These are phyloP conservation scores for Temnothorax curvispinosus DNA, from an alignment of 1,140 invertebrate species.

Conservation along the genomic window DNA sequence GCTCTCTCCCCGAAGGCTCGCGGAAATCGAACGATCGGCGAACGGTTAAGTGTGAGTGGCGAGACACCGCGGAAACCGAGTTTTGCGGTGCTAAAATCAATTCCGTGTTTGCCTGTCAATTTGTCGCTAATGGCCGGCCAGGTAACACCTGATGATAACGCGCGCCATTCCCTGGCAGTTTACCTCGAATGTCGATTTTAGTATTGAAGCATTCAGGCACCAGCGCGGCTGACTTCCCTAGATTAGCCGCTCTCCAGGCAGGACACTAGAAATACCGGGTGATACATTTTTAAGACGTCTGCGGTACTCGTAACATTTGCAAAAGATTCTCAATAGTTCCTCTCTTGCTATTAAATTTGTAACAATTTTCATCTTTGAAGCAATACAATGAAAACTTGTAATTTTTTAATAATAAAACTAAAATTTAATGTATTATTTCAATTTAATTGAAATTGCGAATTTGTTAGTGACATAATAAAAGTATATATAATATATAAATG, in stretches of 20 bases:
- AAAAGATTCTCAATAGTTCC: not conserved
- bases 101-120: conserved; percentile 79
- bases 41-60: conserved; percentile 74
- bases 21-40: conserved; percentile 70
- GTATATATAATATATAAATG: not conserved
- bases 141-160: conserved; percentile 78
- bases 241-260: conserved; percentile 22
- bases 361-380: not conserved
- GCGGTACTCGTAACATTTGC: not conserved
- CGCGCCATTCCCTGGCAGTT: conserved; percentile 77
- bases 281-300: conserved; percentile 17
- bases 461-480: not conserved
- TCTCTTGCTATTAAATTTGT: not conserved
- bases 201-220: conserved; percentile 69
- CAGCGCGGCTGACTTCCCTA: not conserved
- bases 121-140: conserved; percentile 77
- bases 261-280: not conserved
- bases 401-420: not conserved
- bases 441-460: not conserved
- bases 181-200: conserved; percentile 75
- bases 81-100: conserved; percentile 79
- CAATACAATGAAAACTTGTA: not conserved
- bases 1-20: conserved; percentile 61
- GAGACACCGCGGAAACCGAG: conserved; percentile 76
- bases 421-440: not conserved